These are phyloP conservation scores for Epinephelus malabaricus DNA, from an alignment of 2,797 vertebrate genomes.

Conservation along the genomic window DNA sequence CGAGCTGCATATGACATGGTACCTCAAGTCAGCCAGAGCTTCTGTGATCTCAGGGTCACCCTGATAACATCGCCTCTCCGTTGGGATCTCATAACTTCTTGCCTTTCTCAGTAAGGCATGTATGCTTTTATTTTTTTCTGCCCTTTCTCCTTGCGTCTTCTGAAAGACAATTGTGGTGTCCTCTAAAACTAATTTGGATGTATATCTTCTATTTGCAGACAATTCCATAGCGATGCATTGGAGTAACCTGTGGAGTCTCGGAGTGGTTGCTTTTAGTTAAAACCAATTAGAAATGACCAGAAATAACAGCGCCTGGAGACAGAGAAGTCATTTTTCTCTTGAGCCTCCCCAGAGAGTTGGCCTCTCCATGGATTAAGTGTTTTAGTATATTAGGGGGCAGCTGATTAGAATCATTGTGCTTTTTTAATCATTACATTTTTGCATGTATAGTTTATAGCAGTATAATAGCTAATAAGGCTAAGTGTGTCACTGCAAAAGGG, in stretches of 20 bases:
- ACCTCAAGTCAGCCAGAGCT: conserved; percentile 62
- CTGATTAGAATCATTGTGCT: conserved; percentile 89
- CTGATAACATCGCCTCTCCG: conserved; percentile 57
- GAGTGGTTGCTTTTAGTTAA: conserved; percentile 91
- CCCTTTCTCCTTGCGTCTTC: conserved; percentile 75
- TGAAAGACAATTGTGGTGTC: conserved; percentile 85
- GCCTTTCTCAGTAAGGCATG: conserved; percentile 52
- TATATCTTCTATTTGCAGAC: conserved; percentile 90
- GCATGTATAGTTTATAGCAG: conserved; percentile 85
- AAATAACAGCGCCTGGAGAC: conserved; percentile 92
- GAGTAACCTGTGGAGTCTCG: conserved; percentile 88
- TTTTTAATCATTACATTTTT: conserved; percentile 90
- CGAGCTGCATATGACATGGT: conserved; percentile 55
- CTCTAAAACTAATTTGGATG: conserved; percentile 90
- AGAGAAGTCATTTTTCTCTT: conserved; percentile 91
- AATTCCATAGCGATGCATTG: conserved; percentile 86
- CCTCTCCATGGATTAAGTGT: conserved; percentile 90
- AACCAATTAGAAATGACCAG: conserved; percentile 93
- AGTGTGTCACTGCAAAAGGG: conserved; percentile 86
- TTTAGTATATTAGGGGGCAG: conserved; percentile 91
- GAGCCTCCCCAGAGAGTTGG: conserved; percentile 86
- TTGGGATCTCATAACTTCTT: conserved; percentile 59
- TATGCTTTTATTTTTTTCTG: conserved; percentile 68
- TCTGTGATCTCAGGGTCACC: conserved; percentile 74
- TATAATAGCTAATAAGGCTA: conserved; percentile 81